phyloP scores from a whole-genome alignment of 2,797 vertebrate species.

The Tragelaphus eurycerus region DNA sequence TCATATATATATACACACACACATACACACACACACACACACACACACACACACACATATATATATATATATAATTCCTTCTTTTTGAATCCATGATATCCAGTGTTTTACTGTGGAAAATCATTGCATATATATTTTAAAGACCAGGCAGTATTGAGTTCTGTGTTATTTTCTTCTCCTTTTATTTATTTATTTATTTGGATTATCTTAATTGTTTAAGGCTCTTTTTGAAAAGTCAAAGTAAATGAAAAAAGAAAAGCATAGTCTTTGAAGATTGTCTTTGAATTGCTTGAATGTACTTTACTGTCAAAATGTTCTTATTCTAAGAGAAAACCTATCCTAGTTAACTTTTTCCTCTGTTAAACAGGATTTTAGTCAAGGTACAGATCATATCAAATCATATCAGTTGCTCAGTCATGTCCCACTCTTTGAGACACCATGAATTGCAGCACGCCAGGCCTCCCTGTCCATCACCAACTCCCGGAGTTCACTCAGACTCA shows the following conservation, averaged over 20 bases:
- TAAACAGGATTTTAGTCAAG: slow-evolving; percentile 11
- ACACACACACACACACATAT: too few relatives aligned
- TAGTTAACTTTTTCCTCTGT: slow-evolving; percentile 53
- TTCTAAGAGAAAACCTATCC: slow-evolving; percentile 8
- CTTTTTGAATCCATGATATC: not conserved
- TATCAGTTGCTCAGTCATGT: too few relatives aligned
- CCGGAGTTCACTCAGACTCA: too few relatives aligned
- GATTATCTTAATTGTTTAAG: not conserved
- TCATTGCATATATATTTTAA: not conserved
- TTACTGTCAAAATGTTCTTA: slow-evolving; percentile 3
- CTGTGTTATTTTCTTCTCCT: not conserved
- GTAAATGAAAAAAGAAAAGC: not conserved
- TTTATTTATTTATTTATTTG: not conserved
- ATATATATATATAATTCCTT: not conserved
- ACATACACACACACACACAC: too few relatives aligned
- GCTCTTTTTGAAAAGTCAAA: not conserved
- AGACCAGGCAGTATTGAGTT: not conserved
- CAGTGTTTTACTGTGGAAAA: not conserved
- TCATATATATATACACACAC: not conserved
- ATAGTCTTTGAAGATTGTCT: not conserved
- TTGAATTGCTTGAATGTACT: slow-evolving; percentile 10
- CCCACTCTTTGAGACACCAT: too few relatives aligned
- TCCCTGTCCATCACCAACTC: too few relatives aligned
- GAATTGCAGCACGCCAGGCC: too few relatives aligned
- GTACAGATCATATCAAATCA: not conserved